Percentiles rank a stretch among this genome's conserved stretches.
Evolutionary conservation across 2,113 vertebrate species (phyloP).

Genomic region (Elaphurus davidianus): DNA sequence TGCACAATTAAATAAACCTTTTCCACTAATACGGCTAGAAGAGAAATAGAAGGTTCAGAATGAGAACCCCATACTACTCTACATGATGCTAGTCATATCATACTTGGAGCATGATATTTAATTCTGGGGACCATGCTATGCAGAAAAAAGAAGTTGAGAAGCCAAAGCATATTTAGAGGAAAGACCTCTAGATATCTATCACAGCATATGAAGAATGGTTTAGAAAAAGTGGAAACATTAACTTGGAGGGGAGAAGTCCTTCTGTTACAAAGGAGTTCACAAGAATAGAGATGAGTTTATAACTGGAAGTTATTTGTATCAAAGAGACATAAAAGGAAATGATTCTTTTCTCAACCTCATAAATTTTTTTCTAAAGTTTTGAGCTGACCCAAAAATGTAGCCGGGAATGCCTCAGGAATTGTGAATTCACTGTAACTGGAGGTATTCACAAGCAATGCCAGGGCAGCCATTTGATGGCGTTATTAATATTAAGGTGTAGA

Average conservation of each 20-base stretch:
- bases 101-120: neutral
- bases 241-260: neutral
- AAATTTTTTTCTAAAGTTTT: neutral
- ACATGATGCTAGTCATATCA: neutral
- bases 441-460: neutral
- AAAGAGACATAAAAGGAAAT: neutral
- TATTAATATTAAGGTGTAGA: neutral
- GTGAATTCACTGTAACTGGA: neutral
- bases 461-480: neutral
- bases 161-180: neutral
- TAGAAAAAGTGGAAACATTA: neutral
- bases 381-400: neutral
- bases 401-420: neutral
- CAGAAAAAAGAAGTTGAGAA: neutral
- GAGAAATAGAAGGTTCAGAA: neutral
- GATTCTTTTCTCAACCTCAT: neutral
- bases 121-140: neutral
- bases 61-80: neutral
- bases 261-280: neutral
- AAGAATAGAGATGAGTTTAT: neutral
- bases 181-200: neutral
- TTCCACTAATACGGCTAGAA: neutral
- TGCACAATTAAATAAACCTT: neutral
- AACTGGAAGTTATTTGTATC: neutral
- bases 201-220: neutral